Evolutionary conservation across 2,113 vertebrate genomes (phyloP).

Genomic region (Theristicus caerulescens): DNA sequence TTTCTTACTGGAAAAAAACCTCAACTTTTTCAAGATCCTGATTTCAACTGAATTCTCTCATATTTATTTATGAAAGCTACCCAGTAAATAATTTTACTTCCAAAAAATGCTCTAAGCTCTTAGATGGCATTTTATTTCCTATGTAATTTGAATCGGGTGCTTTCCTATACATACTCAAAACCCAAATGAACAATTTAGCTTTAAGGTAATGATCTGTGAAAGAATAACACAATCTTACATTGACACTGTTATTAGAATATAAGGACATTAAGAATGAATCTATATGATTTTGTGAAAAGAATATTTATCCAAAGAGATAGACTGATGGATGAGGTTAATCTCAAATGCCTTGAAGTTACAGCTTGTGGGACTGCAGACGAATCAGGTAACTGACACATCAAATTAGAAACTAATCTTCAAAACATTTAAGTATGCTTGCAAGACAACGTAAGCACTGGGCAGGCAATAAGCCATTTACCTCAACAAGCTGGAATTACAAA

Average conservation of each 20-base stretch:
- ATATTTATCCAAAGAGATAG: neutral
- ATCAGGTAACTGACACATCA: slow-evolving; percentile 20
- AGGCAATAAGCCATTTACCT: slow-evolving; percentile 51
- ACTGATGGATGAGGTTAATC: neutral
- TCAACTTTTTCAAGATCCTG: neutral
- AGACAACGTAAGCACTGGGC: neutral
- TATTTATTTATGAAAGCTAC: neutral
- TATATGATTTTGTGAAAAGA: neutral
- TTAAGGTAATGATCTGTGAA: neutral
- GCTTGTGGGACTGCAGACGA: neutral
- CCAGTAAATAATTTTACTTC: neutral
- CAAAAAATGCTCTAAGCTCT: neutral
- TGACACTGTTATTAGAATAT: neutral
- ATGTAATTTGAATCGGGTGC: neutral
- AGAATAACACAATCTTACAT: neutral
- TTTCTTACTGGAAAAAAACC: neutral
- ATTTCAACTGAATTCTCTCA: neutral
- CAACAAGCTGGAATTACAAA: slow-evolving; percentile 18
- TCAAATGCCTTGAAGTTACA: slow-evolving; percentile 10
- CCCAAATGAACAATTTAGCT: neutral
- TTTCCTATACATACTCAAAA: neutral
- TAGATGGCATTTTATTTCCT: neutral
- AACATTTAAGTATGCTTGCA: slow-evolving; percentile 37
- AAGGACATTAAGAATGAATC: neutral
- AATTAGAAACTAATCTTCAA: slow-evolving; percentile 50